Percentiles rank a stretch among this genome's conserved stretches.
Conservation (phyloP, 2,888 invertebrate species). For the Acleris cristana region DNA sequence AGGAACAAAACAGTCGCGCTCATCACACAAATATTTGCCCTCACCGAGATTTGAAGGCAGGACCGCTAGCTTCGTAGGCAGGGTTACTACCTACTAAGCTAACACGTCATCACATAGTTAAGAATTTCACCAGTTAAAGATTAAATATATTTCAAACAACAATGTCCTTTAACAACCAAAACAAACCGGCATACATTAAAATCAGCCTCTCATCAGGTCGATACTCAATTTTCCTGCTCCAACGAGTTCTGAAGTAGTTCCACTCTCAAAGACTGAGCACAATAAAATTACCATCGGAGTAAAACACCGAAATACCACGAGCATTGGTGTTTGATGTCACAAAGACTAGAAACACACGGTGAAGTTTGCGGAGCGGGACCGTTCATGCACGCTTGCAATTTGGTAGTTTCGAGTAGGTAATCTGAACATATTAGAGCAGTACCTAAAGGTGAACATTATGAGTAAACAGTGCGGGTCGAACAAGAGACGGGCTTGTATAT, state of each 20-base stretch:
- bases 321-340: slow-evolving; percentile 34
- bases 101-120: too few relatives aligned
- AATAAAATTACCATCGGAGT: slow-evolving; percentile 30
- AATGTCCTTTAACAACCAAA: too few relatives aligned
- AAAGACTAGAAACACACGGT: slow-evolving; percentile 24
- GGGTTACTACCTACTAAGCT: too few relatives aligned
- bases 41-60: too few relatives aligned
- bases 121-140: too few relatives aligned
- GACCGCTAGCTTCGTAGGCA: too few relatives aligned
- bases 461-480: too few relatives aligned
- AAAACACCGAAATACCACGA: slow-evolving; percentile 30
- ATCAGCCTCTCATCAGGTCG: slow-evolving; percentile 4
- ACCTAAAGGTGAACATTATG: neutral
- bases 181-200: neutral
- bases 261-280: slow-evolving; percentile 22
- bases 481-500: too few relatives aligned
- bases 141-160: too few relatives aligned
- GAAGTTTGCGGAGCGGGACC: slow-evolving; percentile 1
- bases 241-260: slow-evolving; percentile 31
- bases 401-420: neutral
- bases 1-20: too few relatives aligned
- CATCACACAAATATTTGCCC: too few relatives aligned
- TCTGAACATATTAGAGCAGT: neutral
- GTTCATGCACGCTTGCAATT: neutral
- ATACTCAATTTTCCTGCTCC: slow-evolving; percentile 21